Conservation (phyloP, 2,888 invertebrate species). For the Drosophila glabriapex region DNA sequence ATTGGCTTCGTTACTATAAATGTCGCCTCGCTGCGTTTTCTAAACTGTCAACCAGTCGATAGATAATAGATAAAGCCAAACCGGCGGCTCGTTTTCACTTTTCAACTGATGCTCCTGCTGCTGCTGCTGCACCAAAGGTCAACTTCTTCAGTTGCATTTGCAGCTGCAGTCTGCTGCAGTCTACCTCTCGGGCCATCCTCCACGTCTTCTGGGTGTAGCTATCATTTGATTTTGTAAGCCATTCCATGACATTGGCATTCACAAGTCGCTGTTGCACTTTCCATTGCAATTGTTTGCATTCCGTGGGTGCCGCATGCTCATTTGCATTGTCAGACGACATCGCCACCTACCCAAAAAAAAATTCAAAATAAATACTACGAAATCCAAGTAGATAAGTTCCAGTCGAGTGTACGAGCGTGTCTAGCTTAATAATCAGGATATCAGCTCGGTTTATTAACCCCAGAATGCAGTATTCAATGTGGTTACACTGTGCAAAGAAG, state of each 20-base stretch:
- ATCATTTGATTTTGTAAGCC: constrained; percentile 64
- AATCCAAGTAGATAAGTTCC: constrained; percentile 25
- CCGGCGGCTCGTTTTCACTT: constrained; percentile 71
- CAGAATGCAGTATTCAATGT: constrained; percentile 3
- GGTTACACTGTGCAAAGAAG: constrained; percentile 5
- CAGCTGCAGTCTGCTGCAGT: constrained; percentile 8
- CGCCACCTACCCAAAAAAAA: not conserved
- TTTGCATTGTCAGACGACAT: constrained; percentile 24
- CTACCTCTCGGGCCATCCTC: not conserved
- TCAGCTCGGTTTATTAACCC: constrained; percentile 36
- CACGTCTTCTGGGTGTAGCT: constrained; percentile 35
- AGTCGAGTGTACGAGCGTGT: constrained; percentile 14
- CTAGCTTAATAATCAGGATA: constrained; percentile 28
- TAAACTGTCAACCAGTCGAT: constrained; percentile 74
- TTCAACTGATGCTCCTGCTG: constrained; percentile 53
- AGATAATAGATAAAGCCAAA: constrained; percentile 58
- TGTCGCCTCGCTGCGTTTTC: constrained; percentile 63
- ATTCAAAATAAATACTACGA: not conserved
- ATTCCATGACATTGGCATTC: constrained; percentile 28
- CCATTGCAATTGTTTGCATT: constrained; percentile 45
- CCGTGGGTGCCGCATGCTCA: constrained; percentile 26
- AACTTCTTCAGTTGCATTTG: constrained; percentile 24
- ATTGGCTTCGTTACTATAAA: constrained; percentile 24
- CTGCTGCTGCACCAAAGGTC: constrained; percentile 58
- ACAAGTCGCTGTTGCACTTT: constrained; percentile 44